These are phyloP conservation scores for Procambarus clarkii DNA, from an alignment of 1,140 invertebrate species.

Conservation along the genomic window DNA sequence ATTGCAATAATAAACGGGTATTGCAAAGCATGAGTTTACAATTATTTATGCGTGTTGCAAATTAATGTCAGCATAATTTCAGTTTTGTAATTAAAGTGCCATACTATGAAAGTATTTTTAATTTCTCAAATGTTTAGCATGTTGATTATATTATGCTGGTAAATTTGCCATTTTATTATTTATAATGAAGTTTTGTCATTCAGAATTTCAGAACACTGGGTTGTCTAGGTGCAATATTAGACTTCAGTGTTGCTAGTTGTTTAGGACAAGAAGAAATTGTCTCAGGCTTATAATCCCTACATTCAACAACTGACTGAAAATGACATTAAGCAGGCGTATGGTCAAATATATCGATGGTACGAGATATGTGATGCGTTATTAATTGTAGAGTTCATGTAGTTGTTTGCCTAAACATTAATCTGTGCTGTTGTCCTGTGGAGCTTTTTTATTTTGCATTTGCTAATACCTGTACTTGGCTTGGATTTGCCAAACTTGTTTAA, in stretches of 20 bases:
- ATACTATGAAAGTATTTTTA: too few species aligned
- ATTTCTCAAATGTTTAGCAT: neutral
- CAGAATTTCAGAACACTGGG: neutral
- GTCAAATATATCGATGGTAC: neutral
- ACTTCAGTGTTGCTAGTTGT: slow-evolving; percentile 3
- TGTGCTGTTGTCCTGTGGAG: neutral
- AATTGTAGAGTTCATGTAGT: neutral
- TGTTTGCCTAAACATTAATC: neutral
- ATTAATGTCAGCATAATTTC: too few species aligned
- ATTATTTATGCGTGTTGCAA: too few species aligned
- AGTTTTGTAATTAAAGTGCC: too few species aligned
- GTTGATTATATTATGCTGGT: neutral
- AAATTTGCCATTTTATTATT: neutral
- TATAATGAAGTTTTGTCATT: neutral
- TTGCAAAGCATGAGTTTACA: too few species aligned
- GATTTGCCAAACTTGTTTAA: too few species aligned
- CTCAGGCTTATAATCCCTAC: neutral
- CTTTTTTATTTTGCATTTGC: too few species aligned
- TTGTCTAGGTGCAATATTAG: slow-evolving; percentile 2
- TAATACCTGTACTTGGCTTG: too few species aligned
- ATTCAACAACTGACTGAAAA: neutral
- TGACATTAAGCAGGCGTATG: neutral
- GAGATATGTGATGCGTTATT: neutral
- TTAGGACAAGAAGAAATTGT: slow-evolving; percentile 9
- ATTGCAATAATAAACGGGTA: too few species aligned